Base-by-base conservation (phyloP, 2,888 invertebrate genomes). In the Colletes collaris region DNA sequence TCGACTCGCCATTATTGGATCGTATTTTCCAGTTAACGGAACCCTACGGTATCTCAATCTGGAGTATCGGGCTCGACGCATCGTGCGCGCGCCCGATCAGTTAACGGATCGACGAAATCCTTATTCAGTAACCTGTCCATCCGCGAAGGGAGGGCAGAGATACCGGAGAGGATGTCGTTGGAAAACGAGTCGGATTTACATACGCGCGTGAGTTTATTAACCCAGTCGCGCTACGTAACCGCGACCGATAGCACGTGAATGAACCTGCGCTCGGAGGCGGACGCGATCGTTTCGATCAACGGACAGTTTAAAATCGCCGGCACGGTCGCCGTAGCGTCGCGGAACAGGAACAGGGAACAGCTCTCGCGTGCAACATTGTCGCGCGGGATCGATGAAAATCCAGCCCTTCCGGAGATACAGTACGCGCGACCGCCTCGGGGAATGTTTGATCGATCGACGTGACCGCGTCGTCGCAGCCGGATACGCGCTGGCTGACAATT, bases 401-500 rank as follows among this genome's bases (percentile, higher is more conserved):
- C 44, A 37, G 46, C 56, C 52, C n/a, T 49, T 16, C 4, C 60
- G 13, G 16, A 67, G 19, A 40, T 27, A 11, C 49, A 16, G 44
- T 35, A 50, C 13, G n/a, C 19, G 49, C 11, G 7, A 67, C 44
- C 37, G 10, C 55, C n/a, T 16, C 49, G 11, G 13, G 62, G 52
- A 49, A 55, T 74, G 71, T 82, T 82, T 81, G 81, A 77, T 81
- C 82, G 81, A 77, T 81, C 71, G 56, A 55, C 53, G 56, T 66
- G 55, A 19, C 56, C 46, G 11, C 16, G 19, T 35, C 55, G 46
- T 59, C 59, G 35, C 52, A 16, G 13, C 35, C 59, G 50, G 19
- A 56, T 46, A 55, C 64, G 58, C 52, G 63, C 67, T 6, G 62
- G 55, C 73, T 55, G 60, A 71, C 65, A 74, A 81, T 82, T 82